Conservation (phyloP, 2,888 invertebrate genomes). For the Cistogaster globosa region DNA sequence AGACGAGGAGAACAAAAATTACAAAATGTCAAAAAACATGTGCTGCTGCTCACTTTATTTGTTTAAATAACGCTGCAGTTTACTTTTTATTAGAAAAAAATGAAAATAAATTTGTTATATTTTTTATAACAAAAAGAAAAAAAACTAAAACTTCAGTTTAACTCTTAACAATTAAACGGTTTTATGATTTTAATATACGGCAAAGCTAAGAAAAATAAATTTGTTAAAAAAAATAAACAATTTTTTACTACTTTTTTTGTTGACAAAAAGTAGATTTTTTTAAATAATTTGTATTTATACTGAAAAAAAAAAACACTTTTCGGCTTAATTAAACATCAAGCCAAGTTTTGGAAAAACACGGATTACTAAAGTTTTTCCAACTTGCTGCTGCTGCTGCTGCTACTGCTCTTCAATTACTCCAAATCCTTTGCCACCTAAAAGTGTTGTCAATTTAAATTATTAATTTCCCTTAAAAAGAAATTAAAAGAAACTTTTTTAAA, state of each 20-base stretch:
- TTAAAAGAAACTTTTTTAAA: constrained; percentile 42
- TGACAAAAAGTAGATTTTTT: constrained; percentile 63
- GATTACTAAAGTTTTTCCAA: constrained; percentile 71
- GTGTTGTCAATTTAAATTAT: constrained; percentile 31
- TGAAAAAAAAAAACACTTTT: constrained; percentile 17
- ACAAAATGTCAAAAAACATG: constrained; percentile 71
- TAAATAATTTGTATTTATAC: neutral
- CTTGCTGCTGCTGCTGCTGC: constrained; percentile 34
- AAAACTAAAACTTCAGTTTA: neutral
- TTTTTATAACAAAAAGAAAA: neutral
- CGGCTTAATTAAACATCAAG: constrained; percentile 12
- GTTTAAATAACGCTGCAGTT: constrained; percentile 59
- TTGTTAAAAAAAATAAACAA: constrained; percentile 5
- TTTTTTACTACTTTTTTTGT: constrained; percentile 72
- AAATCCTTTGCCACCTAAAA: neutral
- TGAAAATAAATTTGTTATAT: constrained; percentile 13
- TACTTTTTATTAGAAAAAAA: constrained; percentile 35
- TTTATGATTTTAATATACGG: neutral
- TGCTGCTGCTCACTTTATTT: constrained; percentile 62
- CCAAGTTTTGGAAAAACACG: constrained; percentile 56
- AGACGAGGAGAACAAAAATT: constrained; percentile 26
- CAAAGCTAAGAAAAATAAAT: constrained; percentile 3
- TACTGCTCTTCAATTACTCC: constrained; percentile 11
- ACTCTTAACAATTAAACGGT: neutral
- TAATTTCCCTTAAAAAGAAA: constrained; percentile 5